These are phyloP conservation scores for Cardiocondyla obscurior DNA, from an alignment of 1,140 invertebrate genomes.

Conservation along the genomic window DNA sequence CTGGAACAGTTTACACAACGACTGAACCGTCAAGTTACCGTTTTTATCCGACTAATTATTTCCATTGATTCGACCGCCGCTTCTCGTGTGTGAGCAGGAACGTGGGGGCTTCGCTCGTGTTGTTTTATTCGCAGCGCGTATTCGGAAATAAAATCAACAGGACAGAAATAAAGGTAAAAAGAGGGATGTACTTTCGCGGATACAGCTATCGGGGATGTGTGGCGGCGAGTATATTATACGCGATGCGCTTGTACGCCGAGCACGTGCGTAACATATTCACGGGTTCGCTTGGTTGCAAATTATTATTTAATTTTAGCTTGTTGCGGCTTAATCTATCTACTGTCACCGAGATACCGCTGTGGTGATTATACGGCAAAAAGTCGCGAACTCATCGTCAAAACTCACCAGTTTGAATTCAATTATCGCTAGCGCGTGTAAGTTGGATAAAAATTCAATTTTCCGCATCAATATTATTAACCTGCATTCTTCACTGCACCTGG, in stretches of 20 bases:
- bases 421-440: neutral
- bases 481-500: neutral
- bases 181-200: constrained; percentile 15
- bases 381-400: constrained; percentile 15
- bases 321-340: constrained; percentile 35
- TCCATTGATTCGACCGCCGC: constrained; percentile 32
- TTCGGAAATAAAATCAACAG: constrained; percentile 48
- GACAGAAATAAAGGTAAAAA: constrained; percentile 38
- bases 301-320: constrained; percentile 52
- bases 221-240: constrained; percentile 4
- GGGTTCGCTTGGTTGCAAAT: constrained; percentile 18
- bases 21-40: constrained; percentile 32
- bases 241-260: neutral
- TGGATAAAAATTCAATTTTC: constrained; percentile 27
- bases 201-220: constrained; percentile 27
- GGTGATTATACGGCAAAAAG: constrained; percentile 13
- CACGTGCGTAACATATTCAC: constrained; percentile 36
- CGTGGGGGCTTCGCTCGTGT: neutral
- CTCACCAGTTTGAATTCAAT: constrained; percentile 27
- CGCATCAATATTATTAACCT: constrained; percentile 10
- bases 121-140: constrained; percentile 34
- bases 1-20: constrained; percentile 23
- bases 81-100: neutral
- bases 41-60: constrained; percentile 56
- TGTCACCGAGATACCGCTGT: constrained; percentile 26